Conservation (phyloP, 2,888 invertebrate genomes). For the Melipona beecheii region DNA sequence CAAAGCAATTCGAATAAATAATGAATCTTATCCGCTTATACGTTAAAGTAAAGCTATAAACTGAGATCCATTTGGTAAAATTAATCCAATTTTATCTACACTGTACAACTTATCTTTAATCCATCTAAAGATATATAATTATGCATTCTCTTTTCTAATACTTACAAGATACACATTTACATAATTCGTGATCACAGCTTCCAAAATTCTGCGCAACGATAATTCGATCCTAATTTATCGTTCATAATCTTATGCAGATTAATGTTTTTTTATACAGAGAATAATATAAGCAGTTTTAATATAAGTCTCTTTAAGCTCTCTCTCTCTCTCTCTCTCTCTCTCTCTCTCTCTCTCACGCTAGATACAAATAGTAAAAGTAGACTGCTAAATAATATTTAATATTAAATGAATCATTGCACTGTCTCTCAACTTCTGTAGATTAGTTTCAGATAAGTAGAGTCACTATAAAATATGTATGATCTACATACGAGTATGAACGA, state of each 20-base stretch:
- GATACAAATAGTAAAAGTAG: neutral
- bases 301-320: neutral
- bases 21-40: neutral
- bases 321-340: neutral
- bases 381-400: neutral
- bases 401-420: neutral
- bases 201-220: slow-evolving; percentile 28
- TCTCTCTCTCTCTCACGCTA: no score
- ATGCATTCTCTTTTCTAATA: slow-evolving; percentile 18
- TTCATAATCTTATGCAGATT: slow-evolving; percentile 13
- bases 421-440: neutral
- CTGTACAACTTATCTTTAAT: neutral
- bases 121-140: neutral
- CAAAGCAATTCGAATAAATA: neutral
- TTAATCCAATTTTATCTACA: neutral
- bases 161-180: slow-evolving; percentile 41
- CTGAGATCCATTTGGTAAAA: slow-evolving; percentile 15
- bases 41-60: slow-evolving; percentile 19
- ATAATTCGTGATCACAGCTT: slow-evolving; percentile 53
- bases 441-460: neutral
- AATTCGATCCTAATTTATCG: slow-evolving; percentile 7
- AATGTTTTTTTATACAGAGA: neutral
- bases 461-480: neutral
- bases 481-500: slow-evolving; percentile 15
- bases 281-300: neutral